A percentile compares a stretch with the other conserved stretches of the same genome.
Evolutionary conservation across 2,113 vertebrate genomes (phyloP).

Genomic region (Spermophilus dauricus): DNA sequence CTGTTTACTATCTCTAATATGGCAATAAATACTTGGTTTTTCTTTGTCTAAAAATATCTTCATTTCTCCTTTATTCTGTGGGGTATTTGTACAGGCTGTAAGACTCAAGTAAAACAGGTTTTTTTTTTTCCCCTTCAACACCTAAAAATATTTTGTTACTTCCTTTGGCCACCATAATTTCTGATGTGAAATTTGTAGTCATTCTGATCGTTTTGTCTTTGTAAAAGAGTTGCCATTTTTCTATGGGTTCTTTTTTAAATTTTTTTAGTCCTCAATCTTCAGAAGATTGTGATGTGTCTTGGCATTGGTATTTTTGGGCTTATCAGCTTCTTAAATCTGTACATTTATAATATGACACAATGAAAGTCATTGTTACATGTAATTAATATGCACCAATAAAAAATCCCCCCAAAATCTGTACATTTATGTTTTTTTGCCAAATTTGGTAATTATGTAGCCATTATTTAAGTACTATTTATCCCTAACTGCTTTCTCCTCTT

Average conservation of each 20-base stretch:
- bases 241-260: background rate
- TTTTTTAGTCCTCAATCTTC: background rate
- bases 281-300: too few relatives aligned
- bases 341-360: too few relatives aligned
- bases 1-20: background rate
- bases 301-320: too few relatives aligned
- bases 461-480: background rate
- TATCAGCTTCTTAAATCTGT: too few relatives aligned
- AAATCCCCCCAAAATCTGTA: background rate
- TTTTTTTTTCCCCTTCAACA: background rate
- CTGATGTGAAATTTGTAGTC: background rate
- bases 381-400: too few relatives aligned
- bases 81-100: background rate
- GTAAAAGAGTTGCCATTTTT: background rate
- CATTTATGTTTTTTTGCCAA: background rate
- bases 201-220: background rate
- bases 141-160: background rate
- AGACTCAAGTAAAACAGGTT: background rate
- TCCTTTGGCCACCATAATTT: background rate
- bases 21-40: background rate
- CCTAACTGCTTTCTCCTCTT: background rate
- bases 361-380: too few relatives aligned
- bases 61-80: background rate
- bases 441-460: background rate
- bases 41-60: background rate